phyloP scores from a whole-genome alignment of 2,888 invertebrate genomes.

The Lochmaea crataegi region DNA sequence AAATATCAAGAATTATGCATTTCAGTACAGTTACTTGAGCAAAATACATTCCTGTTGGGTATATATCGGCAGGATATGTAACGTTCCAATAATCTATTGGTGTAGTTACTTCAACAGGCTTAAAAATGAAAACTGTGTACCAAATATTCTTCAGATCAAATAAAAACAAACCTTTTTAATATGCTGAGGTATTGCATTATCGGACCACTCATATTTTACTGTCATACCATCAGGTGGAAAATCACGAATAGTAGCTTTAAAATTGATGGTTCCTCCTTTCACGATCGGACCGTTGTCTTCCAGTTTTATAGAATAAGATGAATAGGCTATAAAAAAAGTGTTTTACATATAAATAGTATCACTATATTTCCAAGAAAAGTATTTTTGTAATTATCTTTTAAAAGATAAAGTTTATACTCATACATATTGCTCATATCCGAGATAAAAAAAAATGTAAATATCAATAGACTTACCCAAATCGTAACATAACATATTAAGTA shows the following conservation, averaged over 20 bases:
- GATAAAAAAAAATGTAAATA: neutral
- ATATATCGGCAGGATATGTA: slow-evolving; percentile 67
- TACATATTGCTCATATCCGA: neutral
- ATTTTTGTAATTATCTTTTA: neutral
- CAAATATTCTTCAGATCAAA: neutral
- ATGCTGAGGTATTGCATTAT: slow-evolving; percentile 70
- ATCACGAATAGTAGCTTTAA: slow-evolving; percentile 71
- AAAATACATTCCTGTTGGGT: slow-evolving; percentile 71
- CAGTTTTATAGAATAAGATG: slow-evolving; percentile 24
- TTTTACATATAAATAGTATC: neutral
- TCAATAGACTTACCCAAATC: slow-evolving; percentile 6
- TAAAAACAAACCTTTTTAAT: slow-evolving; percentile 63
- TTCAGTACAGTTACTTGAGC: slow-evolving; percentile 69
- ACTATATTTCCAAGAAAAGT: neutral
- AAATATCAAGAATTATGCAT: slow-evolving; percentile 57
- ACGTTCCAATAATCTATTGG: slow-evolving; percentile 74
- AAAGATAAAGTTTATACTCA: too few relatives aligned
- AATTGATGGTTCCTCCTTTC: slow-evolving; percentile 77
- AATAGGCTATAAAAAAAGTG: neutral
- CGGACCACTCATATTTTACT: slow-evolving; percentile 72
- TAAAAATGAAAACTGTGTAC: slow-evolving; percentile 36
- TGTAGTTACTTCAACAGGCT: slow-evolving; percentile 66
- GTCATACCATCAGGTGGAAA: slow-evolving; percentile 58
- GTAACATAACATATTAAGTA: slow-evolving; percentile 5
- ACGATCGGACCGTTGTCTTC: slow-evolving; percentile 76